phyloP scores from a whole-genome alignment of 35 echinoderm and acorn worm species.

The Acanthaster planci region DNA sequence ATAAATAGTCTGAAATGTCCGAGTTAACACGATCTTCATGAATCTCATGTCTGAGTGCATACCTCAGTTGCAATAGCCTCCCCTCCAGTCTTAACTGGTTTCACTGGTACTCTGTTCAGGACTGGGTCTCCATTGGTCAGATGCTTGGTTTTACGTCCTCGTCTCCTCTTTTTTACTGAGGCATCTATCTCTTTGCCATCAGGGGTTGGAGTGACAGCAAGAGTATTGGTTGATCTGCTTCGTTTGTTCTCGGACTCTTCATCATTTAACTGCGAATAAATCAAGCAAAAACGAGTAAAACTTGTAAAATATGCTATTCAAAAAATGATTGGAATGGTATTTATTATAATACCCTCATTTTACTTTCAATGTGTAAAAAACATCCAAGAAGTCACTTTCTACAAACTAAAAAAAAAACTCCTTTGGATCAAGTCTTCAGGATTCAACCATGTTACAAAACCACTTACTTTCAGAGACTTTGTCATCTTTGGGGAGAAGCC shows the following conservation, averaged over 20 bases:
- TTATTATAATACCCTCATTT: too few species aligned
- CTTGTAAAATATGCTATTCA: not conserved
- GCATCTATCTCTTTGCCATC: not conserved
- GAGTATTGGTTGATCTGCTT: not conserved
- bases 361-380: too few species aligned
- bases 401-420: too few species aligned
- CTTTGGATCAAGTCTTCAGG: too few species aligned
- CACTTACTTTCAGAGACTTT: conserved; percentile 63
- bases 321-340: too few species aligned
- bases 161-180: conserved; percentile 6
- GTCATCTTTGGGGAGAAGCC: conserved; percentile 74
- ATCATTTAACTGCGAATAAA: conserved; percentile 14
- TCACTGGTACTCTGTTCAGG: conserved; percentile 19
- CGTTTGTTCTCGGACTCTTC: not conserved
- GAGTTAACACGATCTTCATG: too few species aligned
- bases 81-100: not conserved
- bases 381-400: too few species aligned
- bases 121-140: conserved; percentile 29
- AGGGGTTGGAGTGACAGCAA: not conserved
- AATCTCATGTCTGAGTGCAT: not conserved
- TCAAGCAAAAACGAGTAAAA: not conserved
- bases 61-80: conserved; percentile 37
- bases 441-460: too few species aligned
- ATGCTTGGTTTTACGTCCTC: conserved; percentile 37
- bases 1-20: too few species aligned